These are phyloP conservation scores for Ptilorrhoa leucosticta DNA, from an alignment of 2,113 vertebrate genomes.

Conservation along the genomic window DNA sequence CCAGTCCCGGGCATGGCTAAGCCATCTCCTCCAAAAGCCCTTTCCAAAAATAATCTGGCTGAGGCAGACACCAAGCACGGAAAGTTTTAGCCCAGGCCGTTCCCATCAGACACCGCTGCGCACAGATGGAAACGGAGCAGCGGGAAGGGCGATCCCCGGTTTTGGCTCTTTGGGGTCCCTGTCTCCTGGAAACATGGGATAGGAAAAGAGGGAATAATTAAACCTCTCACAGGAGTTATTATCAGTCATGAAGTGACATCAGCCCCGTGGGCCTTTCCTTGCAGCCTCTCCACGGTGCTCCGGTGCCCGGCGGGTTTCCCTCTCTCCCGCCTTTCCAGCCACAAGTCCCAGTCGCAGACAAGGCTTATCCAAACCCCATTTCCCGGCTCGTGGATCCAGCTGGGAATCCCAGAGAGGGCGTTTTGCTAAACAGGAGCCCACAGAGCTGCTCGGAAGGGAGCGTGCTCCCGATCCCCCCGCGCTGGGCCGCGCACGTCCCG, in stretches of 20 bases:
- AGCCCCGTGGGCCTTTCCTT: neutral
- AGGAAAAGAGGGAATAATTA: neutral
- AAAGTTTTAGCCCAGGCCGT: neutral
- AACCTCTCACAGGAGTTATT: neutral
- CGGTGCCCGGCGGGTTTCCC: neutral
- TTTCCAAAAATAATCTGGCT: slow-evolving; percentile 12
- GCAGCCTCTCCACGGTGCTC: neutral
- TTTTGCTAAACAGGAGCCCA: neutral
- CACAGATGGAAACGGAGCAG: neutral
- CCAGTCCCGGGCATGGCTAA: neutral
- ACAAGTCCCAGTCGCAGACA: accelerated
- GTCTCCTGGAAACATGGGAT: neutral
- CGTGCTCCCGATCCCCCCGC: accelerated
- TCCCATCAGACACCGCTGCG: neutral
- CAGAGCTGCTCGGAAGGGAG: neutral
- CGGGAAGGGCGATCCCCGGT: neutral
- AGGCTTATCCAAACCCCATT: neutral
- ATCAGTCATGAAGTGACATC: accelerated
- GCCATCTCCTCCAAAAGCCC: neutral
- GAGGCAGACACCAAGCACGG: neutral
- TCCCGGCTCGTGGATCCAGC: neutral
- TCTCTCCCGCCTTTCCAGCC: neutral
- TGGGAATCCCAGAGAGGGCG: neutral
- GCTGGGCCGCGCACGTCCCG: accelerated
- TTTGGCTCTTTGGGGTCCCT: neutral